Evolutionary conservation across 2,888 invertebrate species (phyloP), one percentile per base, ranked within the genome.

Genomic region (Emmelina monodactyla): DNA sequence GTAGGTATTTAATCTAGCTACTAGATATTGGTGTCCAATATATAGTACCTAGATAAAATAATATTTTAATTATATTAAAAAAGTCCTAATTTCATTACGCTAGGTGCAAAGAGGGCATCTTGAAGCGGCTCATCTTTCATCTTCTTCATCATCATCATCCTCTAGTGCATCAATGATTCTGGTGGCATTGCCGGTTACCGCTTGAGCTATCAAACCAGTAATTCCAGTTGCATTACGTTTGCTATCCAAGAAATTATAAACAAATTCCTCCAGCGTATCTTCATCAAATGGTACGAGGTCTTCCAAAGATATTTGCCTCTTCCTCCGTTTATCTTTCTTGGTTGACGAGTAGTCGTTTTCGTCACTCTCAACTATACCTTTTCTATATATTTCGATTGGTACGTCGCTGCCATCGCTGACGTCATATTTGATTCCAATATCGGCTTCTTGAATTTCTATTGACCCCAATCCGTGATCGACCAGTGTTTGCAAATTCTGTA

Each of bases 341-440:
- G 40, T 46, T 42, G 45, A 42, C 14, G 54, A 44, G 49, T 78
- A 71, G 41, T 58, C 46, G 38, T 69, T 70, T 44, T 70, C 70
- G 42, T 79, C 83, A 41, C 67, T 79, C 38, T 85, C 84, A 2
- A 85, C 85, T 35, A 84, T 82, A 7, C 85, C 85, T 58, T 83
- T 84, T 51, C 79, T 73, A 51, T 85, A 85, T 47, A 80, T 69
- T 55, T 85, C 85, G 39, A 75, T 53, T 1, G 83, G 81, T 7
- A 73, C 73, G 3, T 81, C 67, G 41, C 78, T 69, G 10, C 78
- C 79, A 40, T 82, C 80, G 36, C 80, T 82, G 1, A 85, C 82
- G 40, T 84, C 82, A 45, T 83, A 85, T 46, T 83, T 79, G 25
- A 80, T 79, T 16, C 83, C 82, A 28, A 85, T 39, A 51, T 84